A percentile compares a stretch with the other conserved stretches of the same genome.
Conservation (phyloP, 2,113 vertebrate species). For the Chaetorhynchus papuensis region DNA sequence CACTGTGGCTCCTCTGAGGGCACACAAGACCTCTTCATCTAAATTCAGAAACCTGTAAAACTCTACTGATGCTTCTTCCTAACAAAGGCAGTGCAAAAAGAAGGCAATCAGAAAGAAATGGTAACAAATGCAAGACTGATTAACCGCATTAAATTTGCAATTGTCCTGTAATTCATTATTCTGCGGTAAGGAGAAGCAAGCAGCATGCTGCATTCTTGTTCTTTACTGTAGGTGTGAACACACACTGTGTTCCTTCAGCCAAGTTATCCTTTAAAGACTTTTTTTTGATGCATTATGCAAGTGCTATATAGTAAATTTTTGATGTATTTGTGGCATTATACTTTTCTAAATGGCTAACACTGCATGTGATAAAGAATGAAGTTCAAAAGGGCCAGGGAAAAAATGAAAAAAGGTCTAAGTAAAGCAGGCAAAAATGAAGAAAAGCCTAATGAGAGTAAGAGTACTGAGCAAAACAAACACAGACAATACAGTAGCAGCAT, state of each 20-base stretch:
- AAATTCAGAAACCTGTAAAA: background rate
- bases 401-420: background rate
- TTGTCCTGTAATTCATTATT: background rate
- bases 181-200: background rate
- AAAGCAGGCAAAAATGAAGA: background rate
- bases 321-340: background rate
- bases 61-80: background rate
- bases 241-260: background rate
- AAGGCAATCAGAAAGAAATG: background rate
- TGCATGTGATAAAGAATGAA: background rate
- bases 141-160: background rate
- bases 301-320: background rate
- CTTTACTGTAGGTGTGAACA: background rate
- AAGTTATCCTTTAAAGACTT: background rate
- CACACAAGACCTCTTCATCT: background rate
- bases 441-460: background rate
- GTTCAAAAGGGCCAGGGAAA: background rate
- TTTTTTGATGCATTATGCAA: background rate
- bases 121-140: background rate
- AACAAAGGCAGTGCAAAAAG: background rate
- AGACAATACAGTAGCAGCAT: background rate
- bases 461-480: background rate
- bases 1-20: background rate
- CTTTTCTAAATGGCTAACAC: background rate
- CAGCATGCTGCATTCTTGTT: fast-evolving